Base-by-base conservation (phyloP, 2,888 invertebrate species). In the Chrysolina haemoptera region DNA sequence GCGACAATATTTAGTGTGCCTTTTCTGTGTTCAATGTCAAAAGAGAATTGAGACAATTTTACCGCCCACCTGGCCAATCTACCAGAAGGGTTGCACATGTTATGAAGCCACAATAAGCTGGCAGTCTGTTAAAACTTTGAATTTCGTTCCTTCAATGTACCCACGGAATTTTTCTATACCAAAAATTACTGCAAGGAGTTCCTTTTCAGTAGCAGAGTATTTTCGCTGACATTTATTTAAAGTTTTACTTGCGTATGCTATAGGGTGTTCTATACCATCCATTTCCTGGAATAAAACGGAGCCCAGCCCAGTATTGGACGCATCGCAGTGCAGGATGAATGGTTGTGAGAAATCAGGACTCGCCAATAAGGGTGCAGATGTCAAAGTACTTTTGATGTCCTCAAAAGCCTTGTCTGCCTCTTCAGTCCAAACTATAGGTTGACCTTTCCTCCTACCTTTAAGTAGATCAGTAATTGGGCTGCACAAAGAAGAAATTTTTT, bases 121-220 rank as follows among this genome's bases (percentile, higher is more conserved):
- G 9, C 18, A 50, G 16, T 50, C 48, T 0, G 48, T 50, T 5
- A 50, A 16, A 3, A 50, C 48, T 16, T 16, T 74, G 67, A 80
- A 80, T 8, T 55, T 62, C 8, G 77, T 76, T 1, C 81, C 81
- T 65, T 83, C 80, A 9, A 82, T 62, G 76, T 82, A 83, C 14
- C 76, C 70, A 41, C 48, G 0, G 16, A 2, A 80, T 70, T 0
- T 71, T 76, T 68, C 66, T 9, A 76, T 76, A 2, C 81, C 10
- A 78, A 80, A 10, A 78, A 46, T 10, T 5, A 79, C 74, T 1
- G 80, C 78, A 0, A 77, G 53, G 2, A 75, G 67, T 75, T 82
- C 80, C 50, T 74, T 48, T 64, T 82, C 82, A 0, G 79, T 80
- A 1, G 78, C 71, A 1, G 70, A 55, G 53, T 77, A 76, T 50